Conservation (phyloP, 2,113 vertebrate genomes). For the Malaclemys terrapin region DNA sequence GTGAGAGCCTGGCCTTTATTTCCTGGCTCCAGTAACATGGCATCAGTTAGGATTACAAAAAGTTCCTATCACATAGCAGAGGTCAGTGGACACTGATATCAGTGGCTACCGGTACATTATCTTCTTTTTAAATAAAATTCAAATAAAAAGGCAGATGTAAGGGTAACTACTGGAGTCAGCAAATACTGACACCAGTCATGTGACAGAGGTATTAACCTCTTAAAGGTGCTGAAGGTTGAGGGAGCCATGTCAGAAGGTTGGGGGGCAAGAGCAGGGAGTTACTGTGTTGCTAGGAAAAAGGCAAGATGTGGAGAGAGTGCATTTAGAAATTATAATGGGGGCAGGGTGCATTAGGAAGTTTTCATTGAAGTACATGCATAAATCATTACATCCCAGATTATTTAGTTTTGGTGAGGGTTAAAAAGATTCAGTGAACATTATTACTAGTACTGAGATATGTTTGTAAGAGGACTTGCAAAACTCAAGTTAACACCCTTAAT, state of each 20-base stretch:
- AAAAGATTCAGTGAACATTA: not conserved
- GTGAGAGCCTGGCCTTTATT: not conserved
- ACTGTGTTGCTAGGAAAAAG: not conserved
- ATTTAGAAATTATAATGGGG: not conserved
- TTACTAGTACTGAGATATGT: not conserved
- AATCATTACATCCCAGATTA: not conserved
- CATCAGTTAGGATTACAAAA: not conserved
- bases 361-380: not conserved
- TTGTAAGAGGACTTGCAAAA: not conserved
- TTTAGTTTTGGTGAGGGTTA: not conserved
- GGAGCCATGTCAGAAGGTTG: rapidly evolving
- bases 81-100: rapidly evolving
- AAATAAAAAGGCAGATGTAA: not conserved
- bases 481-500: not conserved
- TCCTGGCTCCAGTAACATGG: not conserved
- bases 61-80: not conserved
- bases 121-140: not conserved
- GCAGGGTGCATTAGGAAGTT: not conserved
- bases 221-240: not conserved
- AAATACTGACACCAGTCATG: not conserved
- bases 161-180: not conserved
- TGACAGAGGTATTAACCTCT: not conserved
- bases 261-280: not conserved
- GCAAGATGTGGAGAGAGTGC: not conserved
- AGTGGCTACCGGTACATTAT: not conserved